Conservation (phyloP, 1,140 invertebrate species). For the Drosophila eugracilis region DNA sequence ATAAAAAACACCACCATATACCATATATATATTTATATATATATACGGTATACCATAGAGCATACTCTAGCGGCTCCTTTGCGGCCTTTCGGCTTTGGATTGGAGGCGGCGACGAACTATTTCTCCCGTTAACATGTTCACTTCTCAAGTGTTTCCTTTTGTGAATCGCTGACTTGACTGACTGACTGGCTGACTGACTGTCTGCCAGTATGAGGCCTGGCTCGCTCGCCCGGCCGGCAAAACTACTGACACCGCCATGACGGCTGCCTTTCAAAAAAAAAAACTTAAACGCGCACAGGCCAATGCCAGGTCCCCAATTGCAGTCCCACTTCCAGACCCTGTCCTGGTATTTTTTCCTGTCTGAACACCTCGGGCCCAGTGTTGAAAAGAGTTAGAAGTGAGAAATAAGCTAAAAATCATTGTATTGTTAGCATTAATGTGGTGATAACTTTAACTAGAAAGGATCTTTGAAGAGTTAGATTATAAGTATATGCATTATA, state of each 20-base stretch:
- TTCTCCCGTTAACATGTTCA: conserved; percentile 77
- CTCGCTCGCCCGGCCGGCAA: conserved; percentile 64
- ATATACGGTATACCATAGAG: background rate
- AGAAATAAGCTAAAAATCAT: background rate
- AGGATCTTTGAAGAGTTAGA: too few species aligned
- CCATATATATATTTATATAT: background rate
- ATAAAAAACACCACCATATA: conserved; percentile 4
- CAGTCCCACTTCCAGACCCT: conserved; percentile 26
- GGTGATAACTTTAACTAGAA: background rate
- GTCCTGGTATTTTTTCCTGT: conserved; percentile 9
- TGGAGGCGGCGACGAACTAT: conserved; percentile 75
- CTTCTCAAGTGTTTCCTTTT: conserved; percentile 77
- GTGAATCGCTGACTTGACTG: conserved; percentile 47
- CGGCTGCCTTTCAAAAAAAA: conserved; percentile 74
- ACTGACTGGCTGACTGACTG: conserved; percentile 58
- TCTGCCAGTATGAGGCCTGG: conserved; percentile 69
- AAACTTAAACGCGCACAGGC: conserved; percentile 37
- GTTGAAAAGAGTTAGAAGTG: conserved; percentile 10
- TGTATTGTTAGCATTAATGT: background rate
- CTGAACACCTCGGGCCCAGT: conserved; percentile 18
- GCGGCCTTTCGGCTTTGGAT: conserved; percentile 21
- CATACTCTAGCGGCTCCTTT: conserved; percentile 6
- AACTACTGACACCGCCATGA: conserved; percentile 77
- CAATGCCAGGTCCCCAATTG: conserved; percentile 47
- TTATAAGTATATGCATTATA: too few species aligned